A percentile compares a stretch with the other conserved stretches of the same genome.
Conservation (phyloP, 1,140 invertebrate species). For the Camponotus pennsylvanicus region DNA sequence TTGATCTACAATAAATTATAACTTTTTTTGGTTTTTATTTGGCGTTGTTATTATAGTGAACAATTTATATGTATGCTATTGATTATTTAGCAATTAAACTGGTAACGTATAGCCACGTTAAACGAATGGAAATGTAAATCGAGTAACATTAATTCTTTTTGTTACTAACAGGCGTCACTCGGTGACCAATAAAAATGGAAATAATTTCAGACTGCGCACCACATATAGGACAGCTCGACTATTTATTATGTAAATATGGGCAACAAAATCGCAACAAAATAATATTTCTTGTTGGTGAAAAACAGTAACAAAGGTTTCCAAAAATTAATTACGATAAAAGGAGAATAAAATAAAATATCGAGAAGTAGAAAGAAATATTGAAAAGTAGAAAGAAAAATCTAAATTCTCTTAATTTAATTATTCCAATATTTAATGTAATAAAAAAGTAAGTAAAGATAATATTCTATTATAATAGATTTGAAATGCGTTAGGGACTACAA, state of each 20-base stretch:
- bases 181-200: slow-evolving; percentile 32
- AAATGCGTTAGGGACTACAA: too few species aligned
- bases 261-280: background rate
- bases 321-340: background rate
- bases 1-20: slow-evolving; percentile 17
- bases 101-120: background rate
- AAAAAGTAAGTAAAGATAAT: background rate
- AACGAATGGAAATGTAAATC: slow-evolving; percentile 32
- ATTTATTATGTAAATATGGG: background rate
- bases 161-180: slow-evolving; percentile 22
- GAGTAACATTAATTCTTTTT: slow-evolving; percentile 48
- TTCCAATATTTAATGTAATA: background rate
- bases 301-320: background rate
- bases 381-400: background rate
- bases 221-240: background rate
- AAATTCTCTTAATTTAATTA: background rate
- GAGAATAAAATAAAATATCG: background rate
- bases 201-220: background rate
- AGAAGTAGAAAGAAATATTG: background rate
- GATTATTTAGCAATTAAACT: slow-evolving; percentile 40
- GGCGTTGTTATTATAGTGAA: background rate
- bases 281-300: too few species aligned
- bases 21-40: background rate
- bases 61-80: slow-evolving; percentile 2
- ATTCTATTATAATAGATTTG: background rate